Evolutionary conservation across 2,797 vertebrate genomes (phyloP).

Genomic region (Helarctos malayanus): DNA sequence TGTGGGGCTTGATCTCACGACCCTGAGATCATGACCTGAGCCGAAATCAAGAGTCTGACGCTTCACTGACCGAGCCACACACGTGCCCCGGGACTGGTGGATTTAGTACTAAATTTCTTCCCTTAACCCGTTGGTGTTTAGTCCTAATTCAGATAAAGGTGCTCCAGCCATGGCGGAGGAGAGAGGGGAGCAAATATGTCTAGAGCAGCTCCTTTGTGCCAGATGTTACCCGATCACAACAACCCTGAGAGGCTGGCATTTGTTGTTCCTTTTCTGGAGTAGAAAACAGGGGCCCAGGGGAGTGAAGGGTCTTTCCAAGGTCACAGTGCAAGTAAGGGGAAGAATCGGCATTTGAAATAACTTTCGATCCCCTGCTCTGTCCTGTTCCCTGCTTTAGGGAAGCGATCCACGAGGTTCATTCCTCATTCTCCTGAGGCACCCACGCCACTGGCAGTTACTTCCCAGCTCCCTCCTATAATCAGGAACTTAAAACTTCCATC

Average conservation of each 20-base stretch:
- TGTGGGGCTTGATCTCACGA: background rate
- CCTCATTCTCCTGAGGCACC: background rate
- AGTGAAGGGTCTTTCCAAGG: background rate
- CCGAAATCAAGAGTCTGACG: background rate
- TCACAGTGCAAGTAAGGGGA: background rate
- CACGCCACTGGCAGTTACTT: background rate
- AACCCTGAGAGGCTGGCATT: background rate
- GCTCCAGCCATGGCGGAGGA: background rate
- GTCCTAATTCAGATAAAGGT: background rate
- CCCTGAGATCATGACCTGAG: background rate
- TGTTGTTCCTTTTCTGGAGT: conserved; percentile 37
- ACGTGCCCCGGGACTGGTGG: background rate
- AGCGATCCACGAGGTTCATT: background rate
- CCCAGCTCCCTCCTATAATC: background rate
- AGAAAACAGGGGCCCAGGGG: background rate
- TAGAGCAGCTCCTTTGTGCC: background rate
- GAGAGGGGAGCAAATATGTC: background rate
- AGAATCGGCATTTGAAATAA: background rate
- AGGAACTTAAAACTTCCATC: background rate
- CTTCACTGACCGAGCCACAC: background rate
- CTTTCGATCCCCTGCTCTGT: background rate
- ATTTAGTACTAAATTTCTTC: background rate
- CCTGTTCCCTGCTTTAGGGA: background rate
- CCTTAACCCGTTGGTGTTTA: background rate
- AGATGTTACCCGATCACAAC: background rate